Conservation (phyloP, 1,140 invertebrate genomes). For the Drosophila suzukii region DNA sequence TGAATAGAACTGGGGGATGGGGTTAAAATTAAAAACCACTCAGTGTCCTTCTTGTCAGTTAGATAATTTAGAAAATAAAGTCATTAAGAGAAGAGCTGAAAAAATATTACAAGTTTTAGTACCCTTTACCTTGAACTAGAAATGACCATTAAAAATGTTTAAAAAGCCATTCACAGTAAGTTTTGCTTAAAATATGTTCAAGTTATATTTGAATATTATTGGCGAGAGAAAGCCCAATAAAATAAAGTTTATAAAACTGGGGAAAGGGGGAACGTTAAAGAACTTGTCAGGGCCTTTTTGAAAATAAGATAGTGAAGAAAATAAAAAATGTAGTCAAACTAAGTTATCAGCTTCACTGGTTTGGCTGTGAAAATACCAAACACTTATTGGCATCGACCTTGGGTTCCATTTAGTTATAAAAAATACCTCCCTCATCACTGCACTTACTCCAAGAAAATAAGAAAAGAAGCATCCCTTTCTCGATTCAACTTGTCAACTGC, state of each 20-base stretch:
- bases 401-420: background rate
- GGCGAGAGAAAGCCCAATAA: too few relatives aligned
- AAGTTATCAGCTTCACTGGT: background rate
- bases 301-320: too few relatives aligned
- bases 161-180: too few relatives aligned
- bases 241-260: too few relatives aligned
- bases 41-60: background rate
- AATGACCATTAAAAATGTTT: too few relatives aligned
- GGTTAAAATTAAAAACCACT: background rate
- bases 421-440: background rate
- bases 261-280: too few relatives aligned
- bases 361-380: background rate
- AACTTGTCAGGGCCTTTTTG: too few relatives aligned
- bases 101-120: too few relatives aligned
- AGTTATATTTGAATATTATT: too few relatives aligned
- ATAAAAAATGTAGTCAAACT: background rate
- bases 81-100: background rate
- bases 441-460: background rate
- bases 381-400: background rate
- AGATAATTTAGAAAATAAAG: background rate
- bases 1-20: slow-evolving; percentile 39
- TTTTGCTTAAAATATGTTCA: too few relatives aligned
- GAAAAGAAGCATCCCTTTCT: slow-evolving; percentile 20
- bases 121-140: too few relatives aligned
- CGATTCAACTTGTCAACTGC: slow-evolving; percentile 43